Percentiles rank a stretch among this genome's conserved stretches.
Conservation (phyloP, 2,113 vertebrate genomes). For the Tetraodon nigroviridis region DNA sequence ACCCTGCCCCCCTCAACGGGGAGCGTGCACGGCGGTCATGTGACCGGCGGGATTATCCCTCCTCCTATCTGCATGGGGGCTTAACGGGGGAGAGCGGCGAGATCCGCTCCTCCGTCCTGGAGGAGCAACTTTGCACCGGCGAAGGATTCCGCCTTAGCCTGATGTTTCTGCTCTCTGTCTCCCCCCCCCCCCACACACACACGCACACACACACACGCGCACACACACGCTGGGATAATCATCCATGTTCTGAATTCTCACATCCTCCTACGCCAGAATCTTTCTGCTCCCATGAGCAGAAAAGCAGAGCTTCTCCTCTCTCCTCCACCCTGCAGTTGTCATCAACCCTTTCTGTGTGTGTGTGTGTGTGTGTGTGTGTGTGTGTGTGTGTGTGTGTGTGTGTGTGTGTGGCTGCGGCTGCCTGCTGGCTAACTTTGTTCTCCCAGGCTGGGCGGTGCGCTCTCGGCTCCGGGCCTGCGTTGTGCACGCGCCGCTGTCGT, state of each 20-base stretch:
- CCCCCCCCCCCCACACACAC: conserved; percentile 5
- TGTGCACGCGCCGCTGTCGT: no score
- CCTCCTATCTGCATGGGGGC: no score
- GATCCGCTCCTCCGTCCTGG: no score
- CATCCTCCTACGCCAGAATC: conserved; percentile 65
- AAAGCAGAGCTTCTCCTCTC: conserved; percentile 62
- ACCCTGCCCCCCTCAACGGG: no score
- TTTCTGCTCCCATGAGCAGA: conserved; percentile 66
- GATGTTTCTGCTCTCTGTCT: conserved; percentile 4
- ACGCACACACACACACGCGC: conserved; percentile 11
- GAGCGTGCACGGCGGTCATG: conserved; percentile 39
- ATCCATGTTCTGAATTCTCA: conserved; percentile 65
- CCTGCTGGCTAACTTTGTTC: background rate
- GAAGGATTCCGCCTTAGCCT: no score
- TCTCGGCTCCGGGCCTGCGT: no score
- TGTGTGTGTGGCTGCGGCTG: conserved; percentile 17
- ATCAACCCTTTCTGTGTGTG: conserved; percentile 37
- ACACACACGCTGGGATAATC: conserved; percentile 51
- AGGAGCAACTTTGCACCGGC: no score
- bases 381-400: conserved; percentile 1
- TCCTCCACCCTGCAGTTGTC: conserved; percentile 49
- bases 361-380: conserved; percentile 18
- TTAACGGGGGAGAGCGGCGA: no score
- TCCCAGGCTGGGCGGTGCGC: no score
- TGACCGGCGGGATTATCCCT: conserved; percentile 60